These are phyloP conservation scores for Graphium colonna DNA, from an alignment of 2,888 invertebrate species.

Conservation along the genomic window DNA sequence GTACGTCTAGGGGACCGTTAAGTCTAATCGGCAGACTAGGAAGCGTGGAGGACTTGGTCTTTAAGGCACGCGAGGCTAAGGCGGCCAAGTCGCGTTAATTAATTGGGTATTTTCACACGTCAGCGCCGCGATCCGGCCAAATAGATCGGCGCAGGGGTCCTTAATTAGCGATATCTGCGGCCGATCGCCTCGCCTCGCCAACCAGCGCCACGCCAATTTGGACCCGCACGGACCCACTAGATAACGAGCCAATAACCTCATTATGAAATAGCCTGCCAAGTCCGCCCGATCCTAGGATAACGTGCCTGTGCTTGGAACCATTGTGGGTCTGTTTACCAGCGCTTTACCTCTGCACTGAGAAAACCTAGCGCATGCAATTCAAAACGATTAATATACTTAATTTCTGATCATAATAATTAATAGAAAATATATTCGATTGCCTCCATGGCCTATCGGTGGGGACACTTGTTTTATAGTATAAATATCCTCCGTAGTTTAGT, in stretches of 20 bases:
- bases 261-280: slow-evolving; percentile 70
- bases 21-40: slow-evolving; percentile 31
- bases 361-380: neutral
- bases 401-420: too few relatives aligned
- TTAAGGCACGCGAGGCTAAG: slow-evolving; percentile 63
- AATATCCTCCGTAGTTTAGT: too few relatives aligned
- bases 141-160: slow-evolving; percentile 75
- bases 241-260: slow-evolving; percentile 77
- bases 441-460: too few relatives aligned
- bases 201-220: slow-evolving; percentile 77
- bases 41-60: slow-evolving; percentile 47
- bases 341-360: neutral
- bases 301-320: slow-evolving; percentile 31
- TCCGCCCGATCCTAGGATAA: slow-evolving; percentile 57
- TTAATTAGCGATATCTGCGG: slow-evolving; percentile 75
- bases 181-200: slow-evolving; percentile 70
- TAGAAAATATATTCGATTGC: too few relatives aligned
- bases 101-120: slow-evolving; percentile 81
- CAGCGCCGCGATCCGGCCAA: slow-evolving; percentile 76
- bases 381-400: too few relatives aligned
- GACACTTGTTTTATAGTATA: too few relatives aligned
- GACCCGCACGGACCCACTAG: slow-evolving; percentile 65
- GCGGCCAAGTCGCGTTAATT: slow-evolving; percentile 69
- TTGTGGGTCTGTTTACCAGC: slow-evolving; percentile 15
- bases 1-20: slow-evolving; percentile 10